Evolutionary conservation across 2,797 vertebrate genomes (phyloP).

Genomic region (Darevskia mixta): DNA sequence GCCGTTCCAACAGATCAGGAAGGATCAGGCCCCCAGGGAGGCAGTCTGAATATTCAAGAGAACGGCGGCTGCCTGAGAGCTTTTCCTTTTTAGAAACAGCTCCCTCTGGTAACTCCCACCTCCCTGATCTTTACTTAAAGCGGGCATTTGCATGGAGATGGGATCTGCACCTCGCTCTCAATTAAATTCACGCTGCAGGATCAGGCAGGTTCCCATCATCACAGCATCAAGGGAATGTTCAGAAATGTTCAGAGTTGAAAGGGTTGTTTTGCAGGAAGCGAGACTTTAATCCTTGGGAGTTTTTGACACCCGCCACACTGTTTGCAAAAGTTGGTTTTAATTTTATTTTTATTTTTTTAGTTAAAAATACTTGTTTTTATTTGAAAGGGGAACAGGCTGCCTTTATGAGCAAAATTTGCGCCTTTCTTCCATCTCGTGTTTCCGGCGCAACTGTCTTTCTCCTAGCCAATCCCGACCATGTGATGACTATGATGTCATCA

Average conservation of each 20-base stretch:
- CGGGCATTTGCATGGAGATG: slow-evolving; percentile 16
- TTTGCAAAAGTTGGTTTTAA: not conserved
- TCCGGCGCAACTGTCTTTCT: too few species aligned
- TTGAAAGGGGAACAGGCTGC: too few species aligned
- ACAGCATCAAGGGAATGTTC: not conserved
- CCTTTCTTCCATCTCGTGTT: not conserved
- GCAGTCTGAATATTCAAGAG: not conserved
- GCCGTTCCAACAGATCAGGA: too few species aligned
- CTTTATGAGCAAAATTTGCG: too few species aligned
- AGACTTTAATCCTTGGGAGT: not conserved
- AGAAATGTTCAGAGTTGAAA: not conserved
- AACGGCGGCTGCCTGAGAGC: not conserved
- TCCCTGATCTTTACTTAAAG: slow-evolving; percentile 17
- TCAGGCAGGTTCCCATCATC: not conserved
- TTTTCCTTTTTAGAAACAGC: slow-evolving; percentile 4
- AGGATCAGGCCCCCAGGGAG: not conserved
- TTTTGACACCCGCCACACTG: not conserved
- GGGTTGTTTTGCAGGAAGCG: not conserved
- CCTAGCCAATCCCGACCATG: not conserved
- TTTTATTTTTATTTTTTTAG: not conserved
- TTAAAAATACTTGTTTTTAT: too few species aligned
- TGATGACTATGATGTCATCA: not conserved
- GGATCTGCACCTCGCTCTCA: not conserved
- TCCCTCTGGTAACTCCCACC: slow-evolving; percentile 1
- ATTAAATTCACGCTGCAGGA: not conserved